These are phyloP conservation scores for Vireo griseus DNA, from an alignment of 2,797 vertebrate genomes.

Conservation along the genomic window DNA sequence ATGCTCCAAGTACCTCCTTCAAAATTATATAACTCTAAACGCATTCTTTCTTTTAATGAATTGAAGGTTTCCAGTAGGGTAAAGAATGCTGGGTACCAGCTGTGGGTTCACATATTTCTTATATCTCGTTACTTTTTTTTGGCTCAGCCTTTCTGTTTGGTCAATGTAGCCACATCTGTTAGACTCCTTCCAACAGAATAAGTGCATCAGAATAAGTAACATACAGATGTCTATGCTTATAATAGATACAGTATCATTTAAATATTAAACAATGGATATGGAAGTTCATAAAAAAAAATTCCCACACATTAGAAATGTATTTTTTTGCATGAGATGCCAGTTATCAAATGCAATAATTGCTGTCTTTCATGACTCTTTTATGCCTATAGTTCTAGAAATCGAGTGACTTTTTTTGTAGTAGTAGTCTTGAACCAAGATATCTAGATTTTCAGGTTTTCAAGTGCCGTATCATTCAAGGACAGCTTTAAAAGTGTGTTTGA, in stretches of 20 bases:
- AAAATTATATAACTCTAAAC: background rate
- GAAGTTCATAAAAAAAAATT: background rate
- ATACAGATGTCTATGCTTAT: background rate
- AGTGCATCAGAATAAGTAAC: background rate
- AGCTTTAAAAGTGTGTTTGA: background rate
- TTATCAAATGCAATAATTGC: background rate
- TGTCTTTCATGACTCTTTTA: background rate
- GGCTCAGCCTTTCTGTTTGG: background rate
- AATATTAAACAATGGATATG: background rate
- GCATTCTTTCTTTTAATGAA: background rate
- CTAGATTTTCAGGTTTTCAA: background rate
- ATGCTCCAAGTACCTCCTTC: background rate
- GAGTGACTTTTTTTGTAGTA: background rate
- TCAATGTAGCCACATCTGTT: background rate
- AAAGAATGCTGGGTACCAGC: background rate
- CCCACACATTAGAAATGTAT: background rate
- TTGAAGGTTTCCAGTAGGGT: background rate
- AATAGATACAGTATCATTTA: background rate
- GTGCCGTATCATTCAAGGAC: background rate
- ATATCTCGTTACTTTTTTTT: background rate
- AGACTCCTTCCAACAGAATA: background rate
- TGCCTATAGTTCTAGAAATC: background rate
- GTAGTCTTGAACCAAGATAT: background rate
- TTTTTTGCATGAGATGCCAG: background rate
- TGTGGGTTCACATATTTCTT: background rate